phyloP scores from a whole-genome alignment of 2,888 invertebrate genomes.

The Trachelus tabidus region DNA sequence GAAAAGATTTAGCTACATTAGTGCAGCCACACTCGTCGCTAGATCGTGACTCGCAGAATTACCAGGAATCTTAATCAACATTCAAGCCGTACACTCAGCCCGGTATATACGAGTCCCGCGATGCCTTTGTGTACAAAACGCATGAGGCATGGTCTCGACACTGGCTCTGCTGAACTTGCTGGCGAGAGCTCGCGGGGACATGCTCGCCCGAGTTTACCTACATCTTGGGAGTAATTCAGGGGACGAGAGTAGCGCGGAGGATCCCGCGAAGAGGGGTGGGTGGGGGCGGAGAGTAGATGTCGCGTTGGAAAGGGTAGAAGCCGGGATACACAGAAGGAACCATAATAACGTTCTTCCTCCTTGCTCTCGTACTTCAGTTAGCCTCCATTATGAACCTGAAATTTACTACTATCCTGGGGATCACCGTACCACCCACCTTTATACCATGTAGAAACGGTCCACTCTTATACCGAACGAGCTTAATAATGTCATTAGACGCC shows the following conservation, averaged over 20 bases:
- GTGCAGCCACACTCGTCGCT: background rate
- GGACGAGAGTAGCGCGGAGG: constrained; percentile 6
- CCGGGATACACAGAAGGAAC: constrained; percentile 4
- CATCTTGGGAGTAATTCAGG: constrained; percentile 39
- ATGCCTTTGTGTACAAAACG: constrained; percentile 6
- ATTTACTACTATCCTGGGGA: constrained; percentile 58
- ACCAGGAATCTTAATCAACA: constrained; percentile 4
- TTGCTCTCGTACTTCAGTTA: constrained; percentile 44
- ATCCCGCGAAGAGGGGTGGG: background rate
- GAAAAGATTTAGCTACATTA: background rate
- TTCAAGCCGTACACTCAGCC: background rate
- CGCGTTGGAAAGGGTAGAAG: constrained; percentile 1
- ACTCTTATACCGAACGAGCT: constrained; percentile 47
- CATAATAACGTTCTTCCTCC: constrained; percentile 38
- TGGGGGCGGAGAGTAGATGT: constrained; percentile 13
- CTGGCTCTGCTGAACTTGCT: constrained; percentile 9
- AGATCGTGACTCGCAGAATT: background rate
- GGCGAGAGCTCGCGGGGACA: constrained; percentile 19
- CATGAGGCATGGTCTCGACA: background rate
- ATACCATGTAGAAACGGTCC: constrained; percentile 1
- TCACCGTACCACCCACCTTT: constrained; percentile 32
- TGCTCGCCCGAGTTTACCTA: constrained; percentile 34
- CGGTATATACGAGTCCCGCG: background rate
- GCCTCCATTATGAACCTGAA: constrained; percentile 54
- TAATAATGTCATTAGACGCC: constrained; percentile 62